These are phyloP conservation scores for Pristionchus japonicus DNA, from an alignment of 2,888 invertebrate genomes.

Conservation along the genomic window DNA sequence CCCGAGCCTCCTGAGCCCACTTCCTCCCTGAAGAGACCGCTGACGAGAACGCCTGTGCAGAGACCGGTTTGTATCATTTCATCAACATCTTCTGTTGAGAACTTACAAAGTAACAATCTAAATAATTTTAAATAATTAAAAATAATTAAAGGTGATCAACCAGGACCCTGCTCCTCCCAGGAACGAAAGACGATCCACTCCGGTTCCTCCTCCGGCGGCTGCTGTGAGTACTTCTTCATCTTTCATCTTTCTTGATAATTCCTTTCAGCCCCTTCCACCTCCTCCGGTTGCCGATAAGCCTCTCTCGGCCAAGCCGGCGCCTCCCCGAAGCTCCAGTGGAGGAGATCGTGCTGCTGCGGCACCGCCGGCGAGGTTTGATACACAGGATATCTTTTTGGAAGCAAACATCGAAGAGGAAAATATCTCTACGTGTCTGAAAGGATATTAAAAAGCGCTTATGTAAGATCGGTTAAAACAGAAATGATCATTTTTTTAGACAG, in stretches of 20 bases:
- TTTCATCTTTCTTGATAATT: background rate
- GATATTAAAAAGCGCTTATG: no score
- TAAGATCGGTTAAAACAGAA: no score
- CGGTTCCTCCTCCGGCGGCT: background rate
- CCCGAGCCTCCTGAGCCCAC: background rate
- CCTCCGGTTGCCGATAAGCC: background rate
- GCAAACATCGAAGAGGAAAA: no score
- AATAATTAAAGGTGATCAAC: background rate
- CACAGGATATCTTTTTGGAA: no score
- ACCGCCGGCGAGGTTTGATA: background rate
- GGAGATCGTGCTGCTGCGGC: background rate
- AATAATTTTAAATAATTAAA: no score
- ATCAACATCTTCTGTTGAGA: no score
- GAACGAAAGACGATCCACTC: background rate
- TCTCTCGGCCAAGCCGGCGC: background rate
- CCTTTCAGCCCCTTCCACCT: background rate
- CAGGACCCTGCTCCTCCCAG: background rate
- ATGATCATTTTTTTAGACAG: no score
- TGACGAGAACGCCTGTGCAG: background rate
- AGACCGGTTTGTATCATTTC: no score
- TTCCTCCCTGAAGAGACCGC: background rate
- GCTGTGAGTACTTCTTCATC: background rate
- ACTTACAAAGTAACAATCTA: no score
- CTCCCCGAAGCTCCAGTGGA: background rate
- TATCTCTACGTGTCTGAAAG: no score